Evolutionary conservation across 2,888 invertebrate species (phyloP), one percentile per base, ranked within the genome.

Genomic region (Pherbina coryleti): DNA sequence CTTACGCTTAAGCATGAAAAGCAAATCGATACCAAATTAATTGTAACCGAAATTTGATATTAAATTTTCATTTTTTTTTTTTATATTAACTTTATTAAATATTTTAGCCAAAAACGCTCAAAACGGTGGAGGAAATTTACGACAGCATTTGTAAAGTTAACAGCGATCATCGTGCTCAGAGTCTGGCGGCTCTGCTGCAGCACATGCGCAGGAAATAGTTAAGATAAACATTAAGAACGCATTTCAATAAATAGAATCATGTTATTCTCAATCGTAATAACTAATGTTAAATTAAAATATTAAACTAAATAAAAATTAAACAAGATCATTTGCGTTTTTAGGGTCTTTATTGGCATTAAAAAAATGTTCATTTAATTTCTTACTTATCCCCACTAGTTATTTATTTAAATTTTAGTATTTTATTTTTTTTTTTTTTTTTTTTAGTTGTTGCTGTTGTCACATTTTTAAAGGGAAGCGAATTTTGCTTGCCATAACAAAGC

Each of bases 1-100:
- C 90, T 97, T 81, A 92, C 94, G 22, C 92, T 93, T 82, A 96
- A 95, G 89, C 91, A 93, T 84, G 88, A 89, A 74, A 88, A 91
- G 5, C 90, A 90, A 44, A 85, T 91, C 25, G 93, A 94, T 86
- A 85, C 88, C 4, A 92, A 92, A 87, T 82, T 85, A 17, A 84
- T 89, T 78, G 88, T 88, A 79, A 75, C 83, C 82, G 19, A 22
- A 67, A 49, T 31, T 51, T 51, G 1, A 19, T 8, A 19, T 49
- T 49, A 19, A 37, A 14, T 14, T 17, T 70, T 4, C 51, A 44
- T 19, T 25, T 8, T 69, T 17, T 34, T 8, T 28, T 44, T 53
- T 37, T 37, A 2, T 28, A 44, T 49, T 28, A 14, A 25, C 28
- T 69, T 17, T 69, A 51, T 51, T 67, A 17, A 34, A 76, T 51